phyloP scores from a whole-genome alignment of 1,140 invertebrate genomes.

The Papilio polytes region DNA sequence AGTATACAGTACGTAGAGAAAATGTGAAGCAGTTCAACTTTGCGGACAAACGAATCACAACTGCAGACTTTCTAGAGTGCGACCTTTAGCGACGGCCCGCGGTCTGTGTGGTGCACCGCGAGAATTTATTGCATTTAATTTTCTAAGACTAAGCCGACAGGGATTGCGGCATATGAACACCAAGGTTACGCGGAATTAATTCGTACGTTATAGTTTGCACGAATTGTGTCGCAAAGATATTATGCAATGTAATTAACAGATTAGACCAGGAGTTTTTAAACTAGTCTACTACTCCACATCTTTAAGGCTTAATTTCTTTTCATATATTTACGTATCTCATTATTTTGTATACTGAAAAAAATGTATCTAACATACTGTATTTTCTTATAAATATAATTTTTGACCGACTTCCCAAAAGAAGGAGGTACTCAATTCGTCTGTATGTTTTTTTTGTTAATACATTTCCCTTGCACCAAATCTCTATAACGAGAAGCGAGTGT shows the following conservation, averaged over 20 bases:
- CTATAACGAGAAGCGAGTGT: not conserved
- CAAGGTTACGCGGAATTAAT: constrained; percentile 42
- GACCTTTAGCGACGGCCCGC: constrained; percentile 48
- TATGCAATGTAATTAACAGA: not conserved
- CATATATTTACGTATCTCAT: not conserved
- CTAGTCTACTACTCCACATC: not conserved
- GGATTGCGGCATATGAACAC: constrained; percentile 43
- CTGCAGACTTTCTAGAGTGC: constrained; percentile 47
- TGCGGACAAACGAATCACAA: constrained; percentile 45
- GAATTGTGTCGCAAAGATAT: constrained; percentile 8
- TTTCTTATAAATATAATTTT: too few relatives aligned
- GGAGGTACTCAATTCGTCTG: too few relatives aligned
- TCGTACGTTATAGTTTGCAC: constrained; percentile 6
- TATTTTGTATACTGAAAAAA: too few relatives aligned
- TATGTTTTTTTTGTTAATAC: not conserved
- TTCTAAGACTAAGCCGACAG: constrained; percentile 43
- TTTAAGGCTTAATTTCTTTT: not conserved
- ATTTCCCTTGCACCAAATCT: not conserved
- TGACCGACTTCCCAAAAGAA: too few relatives aligned
- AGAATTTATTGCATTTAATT: constrained; percentile 49
- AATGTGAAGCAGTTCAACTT: not conserved
- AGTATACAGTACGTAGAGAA: not conserved
- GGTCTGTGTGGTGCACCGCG: constrained; percentile 40
- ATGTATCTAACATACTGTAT: not conserved
- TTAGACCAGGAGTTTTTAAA: not conserved